phyloP scores from a whole-genome alignment of 1,140 invertebrate species.

The Mylabris phalerata region DNA sequence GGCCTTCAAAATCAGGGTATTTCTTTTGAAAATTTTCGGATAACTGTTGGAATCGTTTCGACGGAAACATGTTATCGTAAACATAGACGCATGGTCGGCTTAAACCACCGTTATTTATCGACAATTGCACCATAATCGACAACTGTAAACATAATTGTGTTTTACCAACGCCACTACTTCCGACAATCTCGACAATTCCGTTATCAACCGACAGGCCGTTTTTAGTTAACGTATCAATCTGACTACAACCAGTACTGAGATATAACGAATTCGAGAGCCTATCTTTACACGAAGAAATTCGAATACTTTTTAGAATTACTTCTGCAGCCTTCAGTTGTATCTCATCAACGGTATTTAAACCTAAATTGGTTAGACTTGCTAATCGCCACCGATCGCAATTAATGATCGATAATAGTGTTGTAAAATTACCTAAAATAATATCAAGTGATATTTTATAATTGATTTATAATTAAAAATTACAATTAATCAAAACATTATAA shows the following conservation, averaged over 20 bases:
- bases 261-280: no score
- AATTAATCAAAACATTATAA: slow-evolving; percentile 11
- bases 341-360: slow-evolving; percentile 9
- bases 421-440: slow-evolving; percentile 6
- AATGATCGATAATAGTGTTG: slow-evolving; percentile 1
- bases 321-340: slow-evolving; percentile 1
- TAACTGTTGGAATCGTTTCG: slow-evolving; percentile 54
- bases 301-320: slow-evolving; percentile 19
- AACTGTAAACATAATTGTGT: slow-evolving; percentile 78
- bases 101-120: slow-evolving; percentile 32
- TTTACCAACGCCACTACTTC: slow-evolving; percentile 76
- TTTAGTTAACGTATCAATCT: slow-evolving; percentile 52
- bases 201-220: slow-evolving; percentile 63
- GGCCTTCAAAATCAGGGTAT: slow-evolving; percentile 40
- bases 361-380: slow-evolving; percentile 6
- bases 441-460: not conserved
- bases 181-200: slow-evolving; percentile 77
- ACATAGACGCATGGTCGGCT: slow-evolving; percentile 56
- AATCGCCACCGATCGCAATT: not conserved
- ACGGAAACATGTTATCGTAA: slow-evolving; percentile 68
- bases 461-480: slow-evolving; percentile 3
- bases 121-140: slow-evolving; percentile 42
- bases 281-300: slow-evolving; percentile 32
- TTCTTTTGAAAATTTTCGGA: slow-evolving; percentile 36
- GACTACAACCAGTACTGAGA: slow-evolving; percentile 54